Evolutionary conservation across 2,888 invertebrate genomes (phyloP).

Genomic region (Nowickia ferox): DNA sequence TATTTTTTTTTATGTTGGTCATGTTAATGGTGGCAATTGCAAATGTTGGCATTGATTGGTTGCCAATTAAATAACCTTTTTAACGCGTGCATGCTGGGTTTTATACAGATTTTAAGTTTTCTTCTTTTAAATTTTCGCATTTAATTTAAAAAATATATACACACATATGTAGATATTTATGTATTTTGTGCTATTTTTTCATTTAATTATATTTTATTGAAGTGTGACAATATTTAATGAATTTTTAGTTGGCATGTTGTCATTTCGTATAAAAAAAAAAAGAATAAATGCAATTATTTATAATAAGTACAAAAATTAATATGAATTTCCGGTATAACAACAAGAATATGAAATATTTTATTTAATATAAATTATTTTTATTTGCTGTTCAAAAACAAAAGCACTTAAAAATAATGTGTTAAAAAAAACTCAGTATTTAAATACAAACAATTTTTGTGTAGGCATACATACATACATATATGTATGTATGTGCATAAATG

Average conservation of each 20-base stretch:
- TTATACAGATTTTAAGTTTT: conserved; percentile 49
- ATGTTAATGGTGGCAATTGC: conserved; percentile 54
- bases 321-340: conserved; percentile 47
- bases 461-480: too few relatives aligned
- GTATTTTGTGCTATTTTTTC: conserved; percentile 59
- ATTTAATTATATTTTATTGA: conserved; percentile 71
- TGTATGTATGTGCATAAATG: neutral
- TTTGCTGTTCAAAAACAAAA: neutral
- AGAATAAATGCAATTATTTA: conserved; percentile 39
- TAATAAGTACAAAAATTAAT: conserved; percentile 35
- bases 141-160: conserved; percentile 10
- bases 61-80: conserved; percentile 75
- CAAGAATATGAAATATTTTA: conserved; percentile 18
- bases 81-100: conserved; percentile 64
- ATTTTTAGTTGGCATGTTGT: conserved; percentile 43
- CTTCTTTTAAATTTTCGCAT: conserved; percentile 14
- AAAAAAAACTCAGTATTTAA: neutral
- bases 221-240: conserved; percentile 71
- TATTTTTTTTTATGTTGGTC: conserved; percentile 17
- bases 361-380: neutral
- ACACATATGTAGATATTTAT: neutral
- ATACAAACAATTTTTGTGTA: too few relatives aligned
- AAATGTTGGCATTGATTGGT: conserved; percentile 73
- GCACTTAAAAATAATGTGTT: neutral
- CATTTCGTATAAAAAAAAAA: conserved; percentile 4